Percentiles rank a stretch among this genome's conserved stretches.
These are phyloP conservation scores for Mastigias papua DNA, from an alignment of 30 jellyfish, hydroid and myxozoan genomes.

Conservation along the genomic window DNA sequence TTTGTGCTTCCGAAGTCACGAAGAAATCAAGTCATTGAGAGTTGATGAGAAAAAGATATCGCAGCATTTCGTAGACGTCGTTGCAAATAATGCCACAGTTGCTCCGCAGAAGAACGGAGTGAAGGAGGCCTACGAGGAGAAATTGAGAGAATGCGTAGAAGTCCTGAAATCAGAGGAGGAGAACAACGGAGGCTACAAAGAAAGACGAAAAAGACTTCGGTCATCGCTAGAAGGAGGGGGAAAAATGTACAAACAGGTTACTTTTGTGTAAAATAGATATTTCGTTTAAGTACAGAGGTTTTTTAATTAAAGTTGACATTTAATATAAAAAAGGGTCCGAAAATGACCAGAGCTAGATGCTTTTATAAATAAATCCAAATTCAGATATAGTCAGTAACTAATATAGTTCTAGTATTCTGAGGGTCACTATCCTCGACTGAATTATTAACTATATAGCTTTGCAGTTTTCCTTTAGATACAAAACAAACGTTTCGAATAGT, in stretches of 20 bases:
- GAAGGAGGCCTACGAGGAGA: constrained; percentile 6
- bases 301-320: too few species aligned
- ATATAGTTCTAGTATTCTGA: too few species aligned
- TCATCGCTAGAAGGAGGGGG: constrained; percentile 62
- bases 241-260: constrained; percentile 71
- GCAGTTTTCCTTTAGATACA: too few species aligned
- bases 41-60: constrained; percentile 37
- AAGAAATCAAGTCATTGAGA: constrained; percentile 31
- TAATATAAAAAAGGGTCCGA: too few species aligned
- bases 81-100: constrained; percentile 50
- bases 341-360: too few species aligned
- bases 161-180: background rate
- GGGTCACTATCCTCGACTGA: too few species aligned
- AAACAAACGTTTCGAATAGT: too few species aligned
- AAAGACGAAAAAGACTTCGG: constrained; percentile 25
- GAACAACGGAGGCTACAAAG: constrained; percentile 16
- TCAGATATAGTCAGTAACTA: too few species aligned
- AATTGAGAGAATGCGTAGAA: background rate
- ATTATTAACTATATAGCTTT: too few species aligned
- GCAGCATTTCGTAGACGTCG: constrained; percentile 74
- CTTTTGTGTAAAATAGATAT: constrained; percentile 47
- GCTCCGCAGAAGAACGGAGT: constrained; percentile 13
- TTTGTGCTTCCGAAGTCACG: constrained; percentile 70
- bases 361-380: too few species aligned
- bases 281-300: too few species aligned